Percentiles rank a stretch among this genome's conserved stretches.
Conservation (phyloP, 2,888 invertebrate species). For the Idaea biselata region DNA sequence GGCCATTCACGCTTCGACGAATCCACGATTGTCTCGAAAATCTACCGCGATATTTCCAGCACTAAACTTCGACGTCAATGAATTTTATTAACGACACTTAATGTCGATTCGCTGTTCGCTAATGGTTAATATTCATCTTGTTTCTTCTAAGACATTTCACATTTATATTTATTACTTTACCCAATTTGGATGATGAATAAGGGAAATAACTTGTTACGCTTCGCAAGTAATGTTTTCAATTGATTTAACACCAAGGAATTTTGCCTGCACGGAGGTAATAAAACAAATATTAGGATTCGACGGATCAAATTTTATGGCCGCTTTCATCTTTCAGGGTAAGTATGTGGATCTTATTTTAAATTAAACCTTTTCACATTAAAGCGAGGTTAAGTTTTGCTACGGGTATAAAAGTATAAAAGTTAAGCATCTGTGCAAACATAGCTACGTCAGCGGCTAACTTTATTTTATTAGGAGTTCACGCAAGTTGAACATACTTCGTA, state of each 20-base stretch:
- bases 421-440: constrained; percentile 33
- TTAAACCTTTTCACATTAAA: constrained; percentile 12
- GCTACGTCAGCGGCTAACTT: constrained; percentile 48
- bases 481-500: constrained; percentile 41
- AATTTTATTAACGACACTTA: constrained; percentile 7
- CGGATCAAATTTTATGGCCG: not conserved
- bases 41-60: constrained; percentile 26
- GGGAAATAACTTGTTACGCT: not conserved
- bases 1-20: constrained; percentile 47
- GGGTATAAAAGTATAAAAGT: constrained; percentile 12
- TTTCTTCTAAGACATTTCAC: not conserved
- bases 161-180: constrained; percentile 1
- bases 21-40: constrained; percentile 42
- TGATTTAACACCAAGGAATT: not conserved
- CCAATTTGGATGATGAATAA: not conserved
- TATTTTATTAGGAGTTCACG: constrained; percentile 59
- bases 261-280: not conserved
- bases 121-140: constrained; percentile 5
- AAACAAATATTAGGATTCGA: not conserved
- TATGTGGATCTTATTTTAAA: not conserved
- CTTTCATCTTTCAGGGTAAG: not conserved
- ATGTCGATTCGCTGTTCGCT: constrained; percentile 14
- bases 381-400: constrained; percentile 11
- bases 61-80: constrained; percentile 24
- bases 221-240: not conserved